Percentiles rank a stretch among this genome's conserved stretches.
Conservation (phyloP, 2,113 vertebrate genomes). For the Phocoena phocoena region DNA sequence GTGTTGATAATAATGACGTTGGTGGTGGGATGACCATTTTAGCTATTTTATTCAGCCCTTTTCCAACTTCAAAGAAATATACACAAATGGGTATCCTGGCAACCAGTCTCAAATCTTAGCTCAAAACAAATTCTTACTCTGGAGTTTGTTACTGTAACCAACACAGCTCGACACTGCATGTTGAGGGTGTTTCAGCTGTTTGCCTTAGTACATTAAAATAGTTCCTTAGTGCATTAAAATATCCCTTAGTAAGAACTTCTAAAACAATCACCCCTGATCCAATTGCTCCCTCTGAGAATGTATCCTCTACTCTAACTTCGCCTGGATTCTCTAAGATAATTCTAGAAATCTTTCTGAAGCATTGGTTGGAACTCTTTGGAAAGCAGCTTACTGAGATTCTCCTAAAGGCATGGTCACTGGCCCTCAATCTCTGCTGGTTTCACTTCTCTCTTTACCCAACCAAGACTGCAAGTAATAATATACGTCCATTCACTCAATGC, state of each 20-base stretch:
- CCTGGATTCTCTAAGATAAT: background rate
- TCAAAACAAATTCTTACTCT: background rate
- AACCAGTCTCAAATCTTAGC: background rate
- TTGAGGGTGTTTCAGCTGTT: background rate
- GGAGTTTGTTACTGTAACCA: background rate
- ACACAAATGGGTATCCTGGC: background rate
- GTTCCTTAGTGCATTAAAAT: background rate
- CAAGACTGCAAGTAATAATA: background rate
- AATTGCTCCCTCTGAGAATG: accelerated
- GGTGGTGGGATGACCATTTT: background rate
- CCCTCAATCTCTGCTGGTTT: background rate
- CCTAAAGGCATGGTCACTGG: background rate
- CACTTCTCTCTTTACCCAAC: background rate
- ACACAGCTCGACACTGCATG: accelerated
- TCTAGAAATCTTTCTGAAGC: background rate
- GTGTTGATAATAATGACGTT: background rate
- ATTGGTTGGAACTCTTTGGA: background rate
- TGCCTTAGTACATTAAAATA: background rate
- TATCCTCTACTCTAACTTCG: background rate
- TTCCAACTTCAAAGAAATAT: background rate
- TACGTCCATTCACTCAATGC: accelerated
- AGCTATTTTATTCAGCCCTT: background rate
- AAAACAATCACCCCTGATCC: background rate
- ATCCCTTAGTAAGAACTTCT: background rate
- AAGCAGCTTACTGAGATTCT: background rate